Evolutionary conservation across 2,113 vertebrate genomes (phyloP).

Genomic region (Aldabrachelys gigantea): DNA sequence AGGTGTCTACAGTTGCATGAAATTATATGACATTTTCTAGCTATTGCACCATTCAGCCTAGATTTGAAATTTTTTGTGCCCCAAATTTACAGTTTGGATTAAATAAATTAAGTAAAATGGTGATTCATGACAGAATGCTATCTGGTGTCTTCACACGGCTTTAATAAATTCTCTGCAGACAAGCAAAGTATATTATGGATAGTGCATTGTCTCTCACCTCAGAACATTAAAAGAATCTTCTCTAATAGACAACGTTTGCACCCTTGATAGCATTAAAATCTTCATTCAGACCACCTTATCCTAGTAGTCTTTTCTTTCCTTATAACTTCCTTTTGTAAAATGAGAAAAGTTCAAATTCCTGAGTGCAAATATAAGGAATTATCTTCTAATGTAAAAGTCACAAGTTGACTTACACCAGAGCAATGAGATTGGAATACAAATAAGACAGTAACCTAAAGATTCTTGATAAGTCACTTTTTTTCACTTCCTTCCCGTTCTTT

Average conservation of each 20-base stretch:
- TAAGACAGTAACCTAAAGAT: neutral
- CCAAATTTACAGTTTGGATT: neutral
- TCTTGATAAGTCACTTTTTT: neutral
- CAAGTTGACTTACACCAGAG: neutral
- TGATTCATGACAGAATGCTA: neutral
- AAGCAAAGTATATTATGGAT: neutral
- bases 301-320: neutral
- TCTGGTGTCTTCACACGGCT: neutral
- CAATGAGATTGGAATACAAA: neutral
- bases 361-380: neutral
- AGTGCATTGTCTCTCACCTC: neutral
- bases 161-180: neutral
- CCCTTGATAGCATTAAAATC: neutral
- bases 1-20: neutral
- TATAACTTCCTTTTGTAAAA: neutral
- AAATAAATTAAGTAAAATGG: neutral
- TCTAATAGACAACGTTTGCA: neutral
- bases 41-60: neutral
- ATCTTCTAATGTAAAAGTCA: neutral
- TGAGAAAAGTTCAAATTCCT: neutral
- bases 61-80: constrained; percentile 13
- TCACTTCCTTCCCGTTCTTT: neutral
- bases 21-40: neutral
- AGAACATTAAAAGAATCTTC: neutral
- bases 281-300: neutral